Base-by-base conservation (phyloP, 2,888 invertebrate genomes). In the Luperina nickerlii region DNA sequence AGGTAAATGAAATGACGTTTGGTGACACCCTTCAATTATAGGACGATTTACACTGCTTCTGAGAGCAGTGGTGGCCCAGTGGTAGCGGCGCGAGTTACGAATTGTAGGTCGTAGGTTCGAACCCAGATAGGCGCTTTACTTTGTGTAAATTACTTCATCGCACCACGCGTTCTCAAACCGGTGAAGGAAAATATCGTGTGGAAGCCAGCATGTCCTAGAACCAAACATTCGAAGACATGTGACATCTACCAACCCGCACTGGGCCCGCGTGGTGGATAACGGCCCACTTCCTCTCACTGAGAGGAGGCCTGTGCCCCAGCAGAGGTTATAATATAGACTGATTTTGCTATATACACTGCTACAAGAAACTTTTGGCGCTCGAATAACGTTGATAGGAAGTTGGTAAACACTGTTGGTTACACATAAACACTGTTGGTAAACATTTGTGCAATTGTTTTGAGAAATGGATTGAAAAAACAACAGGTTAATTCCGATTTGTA, bases 1-100 rank as follows among this genome's bases (percentile, higher is more conserved):
- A 63, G 15, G 38, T 66, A 70, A 76, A 75, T 65, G 63, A 70
- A 76, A 75, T 65, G 63, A 60, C 69, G 48, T 66, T 62, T 51
- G 48, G 45, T 51, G 57, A 71, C 13, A 74, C 38, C 24, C 3
- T 57, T 68, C 38, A 48, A 45, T 60, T 11, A 24, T 4, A 15
- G 38, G 20, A 27, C 68, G 32, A 60, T 32, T 3, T 51, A 51
- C 20, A 69, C 24, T 51, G 20, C 32, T 70, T 8, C 24, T 24
- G 57, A 57, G 9, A 24, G 24, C 18, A 51, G 51, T 2, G 51
- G 51, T 51, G 51, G 51, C 51, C 51, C 24, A 57, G 57, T 57
- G 57, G 57, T 57, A 57, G 9, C 24, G 24, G 9, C 24, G 24
- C 11, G 57, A 11, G 9, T 57, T 57, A 9, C 9, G 54, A 54